phyloP scores from a whole-genome alignment of 2,113 vertebrate species.

The cattle (Bos taurus) region DNA sequence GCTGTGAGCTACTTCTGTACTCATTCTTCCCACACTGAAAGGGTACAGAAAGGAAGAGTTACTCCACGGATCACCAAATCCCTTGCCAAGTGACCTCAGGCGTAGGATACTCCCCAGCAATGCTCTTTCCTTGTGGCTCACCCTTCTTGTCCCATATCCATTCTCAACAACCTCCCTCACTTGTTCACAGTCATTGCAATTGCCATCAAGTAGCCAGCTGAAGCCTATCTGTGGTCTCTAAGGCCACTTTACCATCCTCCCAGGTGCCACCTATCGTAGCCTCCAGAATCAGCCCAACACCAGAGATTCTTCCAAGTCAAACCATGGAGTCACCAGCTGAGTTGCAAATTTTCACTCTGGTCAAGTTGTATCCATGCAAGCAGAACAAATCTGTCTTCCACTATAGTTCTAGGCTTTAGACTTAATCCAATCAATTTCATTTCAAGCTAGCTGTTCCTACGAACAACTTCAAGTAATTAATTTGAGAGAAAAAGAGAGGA shows the following conservation, averaged over 20 bases:
- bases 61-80: neutral
- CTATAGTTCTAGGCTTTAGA: neutral
- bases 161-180: neutral
- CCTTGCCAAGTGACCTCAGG: neutral
- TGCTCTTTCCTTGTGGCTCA: neutral
- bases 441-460: neutral
- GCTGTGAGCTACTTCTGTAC: neutral
- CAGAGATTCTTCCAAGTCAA: neutral
- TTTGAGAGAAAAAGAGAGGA: neutral
- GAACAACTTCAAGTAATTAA: neutral
- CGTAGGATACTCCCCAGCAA: neutral
- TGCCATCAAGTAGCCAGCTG: neutral
- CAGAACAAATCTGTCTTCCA: neutral
- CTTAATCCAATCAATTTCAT: neutral
- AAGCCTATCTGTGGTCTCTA: neutral
- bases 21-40: neutral
- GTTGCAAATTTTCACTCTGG: neutral
- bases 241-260: neutral
- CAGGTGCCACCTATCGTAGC: neutral
- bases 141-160: neutral
- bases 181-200: neutral
- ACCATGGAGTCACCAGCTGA: neutral
- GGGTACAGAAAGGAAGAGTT: neutral
- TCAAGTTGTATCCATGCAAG: neutral
- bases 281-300: neutral